A percentile compares a stretch with the other conserved stretches of the same genome.
These are phyloP conservation scores for Drosophila kanapiae DNA, from an alignment of 1,140 invertebrate species.

Conservation along the genomic window DNA sequence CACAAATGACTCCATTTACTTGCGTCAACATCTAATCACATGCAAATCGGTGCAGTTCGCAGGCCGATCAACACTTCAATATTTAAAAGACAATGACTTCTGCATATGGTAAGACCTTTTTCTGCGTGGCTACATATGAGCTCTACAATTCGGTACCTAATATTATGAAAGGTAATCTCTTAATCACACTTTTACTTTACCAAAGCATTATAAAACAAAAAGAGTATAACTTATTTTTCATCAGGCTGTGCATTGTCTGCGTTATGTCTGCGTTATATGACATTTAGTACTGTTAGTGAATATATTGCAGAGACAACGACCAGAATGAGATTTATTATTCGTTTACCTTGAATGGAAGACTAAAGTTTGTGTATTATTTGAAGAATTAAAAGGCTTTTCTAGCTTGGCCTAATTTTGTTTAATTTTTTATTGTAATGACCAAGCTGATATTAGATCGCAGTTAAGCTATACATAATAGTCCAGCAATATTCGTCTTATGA, in stretches of 20 bases:
- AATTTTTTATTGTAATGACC: background rate
- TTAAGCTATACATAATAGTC: background rate
- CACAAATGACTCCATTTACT: background rate
- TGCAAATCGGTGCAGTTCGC: background rate
- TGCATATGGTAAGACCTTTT: background rate
- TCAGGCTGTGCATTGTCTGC: constrained; percentile 1
- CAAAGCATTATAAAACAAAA: background rate
- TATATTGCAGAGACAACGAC: background rate
- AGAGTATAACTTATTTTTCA: background rate
- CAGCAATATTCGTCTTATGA: constrained; percentile 17
- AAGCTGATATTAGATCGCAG: constrained; percentile 9
- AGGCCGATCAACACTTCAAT: background rate
- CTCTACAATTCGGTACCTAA: background rate
- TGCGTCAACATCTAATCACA: background rate
- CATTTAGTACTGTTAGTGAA: background rate
- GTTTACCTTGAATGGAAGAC: background rate
- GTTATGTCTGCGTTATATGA: background rate
- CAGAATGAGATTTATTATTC: background rate
- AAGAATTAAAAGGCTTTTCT: background rate
- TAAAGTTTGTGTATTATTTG: background rate
- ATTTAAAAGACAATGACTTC: background rate
- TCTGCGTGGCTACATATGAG: background rate
- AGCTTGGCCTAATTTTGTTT: background rate
- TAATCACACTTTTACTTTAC: background rate
- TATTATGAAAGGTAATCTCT: background rate